Conservation (phyloP, 1,140 invertebrate species). For the Hycleus cichorii region DNA sequence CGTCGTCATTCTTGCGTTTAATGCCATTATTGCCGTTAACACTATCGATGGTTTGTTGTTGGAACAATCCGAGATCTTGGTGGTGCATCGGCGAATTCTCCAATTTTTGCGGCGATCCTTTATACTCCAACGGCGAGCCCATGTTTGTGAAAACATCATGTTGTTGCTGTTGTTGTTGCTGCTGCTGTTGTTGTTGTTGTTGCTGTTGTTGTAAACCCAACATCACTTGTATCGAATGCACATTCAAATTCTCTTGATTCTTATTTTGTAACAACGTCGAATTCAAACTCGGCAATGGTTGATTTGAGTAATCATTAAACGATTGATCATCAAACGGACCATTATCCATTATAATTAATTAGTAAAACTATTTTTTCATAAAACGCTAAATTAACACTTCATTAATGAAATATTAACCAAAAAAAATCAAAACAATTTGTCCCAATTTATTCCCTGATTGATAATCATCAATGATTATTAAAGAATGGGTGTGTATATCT, state of each 20-base stretch:
- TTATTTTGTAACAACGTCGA: conserved; percentile 39
- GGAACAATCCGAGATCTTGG: conserved; percentile 36
- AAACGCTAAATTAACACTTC: neutral
- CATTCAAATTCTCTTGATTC: conserved; percentile 42
- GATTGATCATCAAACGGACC: conserved; percentile 67
- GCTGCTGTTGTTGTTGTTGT: too few relatives aligned
- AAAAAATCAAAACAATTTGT: neutral
- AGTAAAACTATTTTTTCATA: conserved; percentile 27
- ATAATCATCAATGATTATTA: too few relatives aligned
- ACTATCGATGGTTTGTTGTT: conserved; percentile 35
- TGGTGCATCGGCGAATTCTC: conserved; percentile 37
- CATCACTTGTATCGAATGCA: conserved; percentile 66
- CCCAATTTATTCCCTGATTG: neutral
- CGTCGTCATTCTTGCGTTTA: conserved; percentile 47
- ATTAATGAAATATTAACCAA: conserved; percentile 1
- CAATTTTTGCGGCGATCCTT: conserved; percentile 33
- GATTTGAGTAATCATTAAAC: conserved; percentile 63
- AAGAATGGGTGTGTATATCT: too few relatives aligned
- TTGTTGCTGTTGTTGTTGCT: conserved; percentile 31
- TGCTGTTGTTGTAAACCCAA: conserved; percentile 51
- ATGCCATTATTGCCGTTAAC: conserved; percentile 42
- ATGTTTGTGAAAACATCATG: conserved; percentile 43
- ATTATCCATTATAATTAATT: conserved; percentile 54
- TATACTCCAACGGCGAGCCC: conserved; percentile 38
- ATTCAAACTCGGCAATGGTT: conserved; percentile 44